Conservation (phyloP, 1,140 invertebrate genomes). For the Aleiodes sp. region DNA sequence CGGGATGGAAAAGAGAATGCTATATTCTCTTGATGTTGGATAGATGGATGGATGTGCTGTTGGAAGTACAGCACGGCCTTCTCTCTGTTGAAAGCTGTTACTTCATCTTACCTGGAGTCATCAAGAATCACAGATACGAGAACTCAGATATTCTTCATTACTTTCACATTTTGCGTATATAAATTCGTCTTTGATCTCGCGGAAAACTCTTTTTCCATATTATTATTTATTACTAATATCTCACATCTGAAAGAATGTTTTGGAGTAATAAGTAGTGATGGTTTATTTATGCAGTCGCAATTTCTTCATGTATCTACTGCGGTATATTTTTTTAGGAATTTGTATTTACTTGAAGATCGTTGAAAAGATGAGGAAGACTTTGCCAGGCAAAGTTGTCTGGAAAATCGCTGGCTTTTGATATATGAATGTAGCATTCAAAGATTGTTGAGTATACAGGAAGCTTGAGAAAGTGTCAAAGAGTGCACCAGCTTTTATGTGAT, state of each 20-base stretch:
- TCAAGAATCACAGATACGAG: slow-evolving; percentile 38
- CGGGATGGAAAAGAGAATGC: slow-evolving; percentile 15
- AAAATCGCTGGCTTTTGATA: slow-evolving; percentile 18
- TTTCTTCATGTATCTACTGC: no score
- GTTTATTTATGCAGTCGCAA: no score
- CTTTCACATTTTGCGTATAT: slow-evolving; percentile 42
- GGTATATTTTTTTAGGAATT: not conserved
- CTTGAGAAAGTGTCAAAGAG: not conserved
- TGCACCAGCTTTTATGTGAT: no score
- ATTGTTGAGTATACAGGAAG: not conserved
- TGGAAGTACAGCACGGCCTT: slow-evolving; percentile 38
- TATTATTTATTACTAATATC: not conserved
- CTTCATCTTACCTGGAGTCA: slow-evolving; percentile 37
- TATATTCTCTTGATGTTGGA: not conserved
- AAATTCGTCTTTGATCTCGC: no score
- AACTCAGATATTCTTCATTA: slow-evolving; percentile 46
- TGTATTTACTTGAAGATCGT: no score
- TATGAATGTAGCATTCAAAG: not conserved
- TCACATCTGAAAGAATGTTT: no score
- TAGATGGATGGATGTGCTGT: slow-evolving; percentile 30
- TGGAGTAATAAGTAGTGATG: no score
- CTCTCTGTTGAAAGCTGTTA: slow-evolving; percentile 43
- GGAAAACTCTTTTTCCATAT: not conserved
- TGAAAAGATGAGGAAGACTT: no score
- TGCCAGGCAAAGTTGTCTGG: no score